Conservation (phyloP, 2,888 invertebrate species). For the Torymus texanus region DNA sequence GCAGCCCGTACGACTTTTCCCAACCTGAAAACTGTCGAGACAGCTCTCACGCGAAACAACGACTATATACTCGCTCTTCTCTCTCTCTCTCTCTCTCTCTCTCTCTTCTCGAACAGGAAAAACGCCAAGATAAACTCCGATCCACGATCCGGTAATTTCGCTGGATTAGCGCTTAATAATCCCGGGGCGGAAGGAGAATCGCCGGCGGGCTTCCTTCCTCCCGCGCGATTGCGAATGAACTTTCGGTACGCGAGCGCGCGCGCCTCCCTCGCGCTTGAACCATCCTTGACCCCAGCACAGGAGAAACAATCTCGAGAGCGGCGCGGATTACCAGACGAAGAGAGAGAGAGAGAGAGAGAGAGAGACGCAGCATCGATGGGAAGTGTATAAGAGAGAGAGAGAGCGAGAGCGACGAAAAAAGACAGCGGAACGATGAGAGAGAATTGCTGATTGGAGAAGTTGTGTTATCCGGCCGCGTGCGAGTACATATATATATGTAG, state of each 20-base stretch:
- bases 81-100: no score
- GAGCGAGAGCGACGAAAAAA: neutral
- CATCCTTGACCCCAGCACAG: conserved; percentile 58
- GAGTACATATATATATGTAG: no score
- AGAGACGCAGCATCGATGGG: conserved; percentile 4
- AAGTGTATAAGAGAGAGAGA: neutral
- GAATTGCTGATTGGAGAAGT: conserved; percentile 46
- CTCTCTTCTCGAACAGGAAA: neutral
- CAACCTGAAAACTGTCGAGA: conserved; percentile 41
- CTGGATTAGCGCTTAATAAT: conserved; percentile 74
- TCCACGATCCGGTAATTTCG: conserved; percentile 70
- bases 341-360: neutral
- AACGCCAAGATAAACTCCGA: conserved; percentile 58
- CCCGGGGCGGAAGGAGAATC: conserved; percentile 61
- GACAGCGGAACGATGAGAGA: conserved; percentile 20
- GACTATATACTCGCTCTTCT: no score
- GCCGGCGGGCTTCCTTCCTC: conserved; percentile 46
- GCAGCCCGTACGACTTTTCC: no score
- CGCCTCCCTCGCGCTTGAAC: conserved; percentile 40
- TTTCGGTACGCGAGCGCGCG: conserved; percentile 55
- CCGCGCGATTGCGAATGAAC: conserved; percentile 58
- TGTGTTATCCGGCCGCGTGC: neutral
- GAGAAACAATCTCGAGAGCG: conserved; percentile 61
- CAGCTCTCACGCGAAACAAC: no score
- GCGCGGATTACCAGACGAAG: neutral